A percentile compares a stretch with the other conserved stretches of the same genome.
Evolutionary conservation across 2,888 invertebrate species (phyloP).

Genomic region (Ommatoiulus sabulosus): DNA sequence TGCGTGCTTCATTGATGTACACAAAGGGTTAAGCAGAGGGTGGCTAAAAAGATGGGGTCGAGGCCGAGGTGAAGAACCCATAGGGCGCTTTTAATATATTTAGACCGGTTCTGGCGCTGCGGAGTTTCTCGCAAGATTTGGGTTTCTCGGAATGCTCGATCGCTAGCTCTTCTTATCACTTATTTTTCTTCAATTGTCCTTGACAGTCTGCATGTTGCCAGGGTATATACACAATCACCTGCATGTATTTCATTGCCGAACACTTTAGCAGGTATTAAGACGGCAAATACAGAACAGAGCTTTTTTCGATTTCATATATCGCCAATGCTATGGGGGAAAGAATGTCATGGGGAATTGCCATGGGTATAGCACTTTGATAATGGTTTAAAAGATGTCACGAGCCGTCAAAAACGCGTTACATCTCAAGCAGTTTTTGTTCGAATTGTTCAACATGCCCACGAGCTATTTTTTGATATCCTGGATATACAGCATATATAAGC

Average conservation of each 20-base stretch:
- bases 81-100: constrained; percentile 19
- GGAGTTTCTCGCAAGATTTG: background rate
- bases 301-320: too few species aligned
- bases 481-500: too few species aligned
- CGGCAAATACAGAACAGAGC: too few species aligned
- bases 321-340: too few species aligned
- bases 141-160: background rate
- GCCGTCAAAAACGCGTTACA: background rate
- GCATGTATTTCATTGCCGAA: background rate
- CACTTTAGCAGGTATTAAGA: too few species aligned
- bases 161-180: background rate
- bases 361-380: background rate
- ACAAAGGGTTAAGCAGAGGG: constrained; percentile 19
- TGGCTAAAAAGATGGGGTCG: constrained; percentile 1
- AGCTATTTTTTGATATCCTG: too few species aligned
- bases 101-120: background rate
- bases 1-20: background rate
- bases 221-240: background rate
- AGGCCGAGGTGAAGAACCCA: constrained; percentile 19
- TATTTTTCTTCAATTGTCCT: background rate
- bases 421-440: background rate
- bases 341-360: background rate
- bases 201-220: constrained; percentile 10
- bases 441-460: background rate
- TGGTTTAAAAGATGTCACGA: background rate